phyloP scores from a whole-genome alignment of 2,797 vertebrate species.

The Falco berigora region DNA sequence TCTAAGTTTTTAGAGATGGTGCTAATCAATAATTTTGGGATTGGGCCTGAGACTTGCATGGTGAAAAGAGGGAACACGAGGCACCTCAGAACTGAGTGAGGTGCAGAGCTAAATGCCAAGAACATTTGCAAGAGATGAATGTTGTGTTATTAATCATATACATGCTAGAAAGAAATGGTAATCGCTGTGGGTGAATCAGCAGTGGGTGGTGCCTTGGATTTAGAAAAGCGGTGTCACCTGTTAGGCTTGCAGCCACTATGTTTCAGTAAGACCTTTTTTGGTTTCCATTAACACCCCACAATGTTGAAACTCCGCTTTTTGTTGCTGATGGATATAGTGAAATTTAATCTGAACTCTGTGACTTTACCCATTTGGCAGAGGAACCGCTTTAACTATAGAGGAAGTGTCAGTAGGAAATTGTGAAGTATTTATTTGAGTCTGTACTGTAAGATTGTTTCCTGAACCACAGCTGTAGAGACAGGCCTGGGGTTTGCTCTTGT shows the following conservation, averaged over 20 bases:
- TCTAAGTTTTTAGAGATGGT: not conserved
- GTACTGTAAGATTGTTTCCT: not conserved
- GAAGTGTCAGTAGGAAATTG: constrained; percentile 29
- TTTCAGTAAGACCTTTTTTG: not conserved
- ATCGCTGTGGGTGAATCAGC: not conserved
- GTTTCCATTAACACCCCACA: not conserved
- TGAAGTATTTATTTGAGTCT: constrained; percentile 10
- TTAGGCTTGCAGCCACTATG: not conserved
- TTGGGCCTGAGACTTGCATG: not conserved
- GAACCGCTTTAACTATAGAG: not conserved
- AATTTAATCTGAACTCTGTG: not conserved
- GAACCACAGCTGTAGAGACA: not conserved
- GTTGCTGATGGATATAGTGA: not conserved
- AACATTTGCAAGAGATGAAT: not conserved
- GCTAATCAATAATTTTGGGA: not conserved
- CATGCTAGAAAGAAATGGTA: not conserved
- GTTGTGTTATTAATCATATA: not conserved
- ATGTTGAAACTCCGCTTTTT: not conserved
- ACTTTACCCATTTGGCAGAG: not conserved
- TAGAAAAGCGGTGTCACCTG: not conserved
- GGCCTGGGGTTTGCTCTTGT: not conserved
- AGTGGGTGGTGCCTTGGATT: not conserved
- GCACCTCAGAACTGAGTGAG: not conserved
- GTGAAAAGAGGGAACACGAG: not conserved
- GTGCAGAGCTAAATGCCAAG: not conserved